Percentiles rank a stretch among this genome's conserved stretches.
Evolutionary conservation across 2,113 vertebrate species (phyloP).

Genomic region (Thinocorus orbignyianus): DNA sequence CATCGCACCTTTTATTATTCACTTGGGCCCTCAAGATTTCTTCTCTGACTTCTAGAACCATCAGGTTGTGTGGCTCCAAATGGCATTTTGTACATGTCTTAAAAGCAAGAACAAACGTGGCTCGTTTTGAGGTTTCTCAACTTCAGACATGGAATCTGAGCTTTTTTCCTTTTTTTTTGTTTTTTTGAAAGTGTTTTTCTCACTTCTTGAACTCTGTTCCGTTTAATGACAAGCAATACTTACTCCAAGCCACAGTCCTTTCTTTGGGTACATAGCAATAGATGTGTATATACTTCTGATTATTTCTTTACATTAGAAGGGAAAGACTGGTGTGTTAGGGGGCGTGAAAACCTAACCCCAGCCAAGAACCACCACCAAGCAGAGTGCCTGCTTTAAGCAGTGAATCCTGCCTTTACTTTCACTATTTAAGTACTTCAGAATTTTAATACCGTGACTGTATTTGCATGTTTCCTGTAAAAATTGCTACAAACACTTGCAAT

Average conservation of each 20-base stretch:
- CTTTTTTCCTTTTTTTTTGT: slow-evolving; percentile 49
- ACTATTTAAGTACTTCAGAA: not conserved
- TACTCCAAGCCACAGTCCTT: slow-evolving; percentile 73
- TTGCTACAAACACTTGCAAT: slow-evolving; percentile 41
- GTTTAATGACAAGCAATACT: slow-evolving; percentile 78
- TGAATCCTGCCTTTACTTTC: not conserved
- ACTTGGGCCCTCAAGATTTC: slow-evolving; percentile 98
- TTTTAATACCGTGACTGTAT: slow-evolving; percentile 5
- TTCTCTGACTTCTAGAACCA: slow-evolving; percentile 99
- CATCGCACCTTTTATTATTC: slow-evolving; percentile 98
- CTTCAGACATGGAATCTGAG: slow-evolving; percentile 70
- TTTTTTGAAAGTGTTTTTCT: slow-evolving; percentile 30
- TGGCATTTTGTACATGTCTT: slow-evolving; percentile 75
- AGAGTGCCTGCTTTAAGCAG: slow-evolving; percentile 13
- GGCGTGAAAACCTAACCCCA: not conserved
- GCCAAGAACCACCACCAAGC: not conserved
- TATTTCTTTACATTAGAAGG: slow-evolving; percentile 43
- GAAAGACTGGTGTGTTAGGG: not conserved
- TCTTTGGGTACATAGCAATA: slow-evolving; percentile 78
- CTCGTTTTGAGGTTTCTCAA: slow-evolving; percentile 72
- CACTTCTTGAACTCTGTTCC: slow-evolving; percentile 58
- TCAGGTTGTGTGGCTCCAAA: slow-evolving; percentile 87
- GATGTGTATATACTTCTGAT: slow-evolving; percentile 53
- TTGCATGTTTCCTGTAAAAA: slow-evolving; percentile 32
- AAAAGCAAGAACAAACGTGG: slow-evolving; percentile 75